Base-by-base conservation (phyloP, 2,797 vertebrate genomes). In the Peromyscus aztecus region DNA sequence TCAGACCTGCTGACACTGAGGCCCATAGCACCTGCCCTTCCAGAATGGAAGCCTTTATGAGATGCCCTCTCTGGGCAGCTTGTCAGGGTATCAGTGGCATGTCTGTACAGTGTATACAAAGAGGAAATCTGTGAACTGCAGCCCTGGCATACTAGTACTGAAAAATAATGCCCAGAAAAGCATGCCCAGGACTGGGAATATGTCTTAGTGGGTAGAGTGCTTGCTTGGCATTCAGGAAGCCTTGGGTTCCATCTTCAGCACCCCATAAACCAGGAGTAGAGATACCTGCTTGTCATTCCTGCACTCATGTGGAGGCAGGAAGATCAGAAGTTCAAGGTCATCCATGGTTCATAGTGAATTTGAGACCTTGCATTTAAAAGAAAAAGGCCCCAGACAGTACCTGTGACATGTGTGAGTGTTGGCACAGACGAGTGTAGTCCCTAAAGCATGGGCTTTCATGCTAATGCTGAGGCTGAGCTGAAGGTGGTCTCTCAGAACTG, bases 11-110 rank as follows among this genome's bases (percentile, higher is more conserved):
- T 1, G 23, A 2, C 0, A 11, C 34, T 0, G n/a, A 23, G 71
- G 23, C 34, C 69, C 24, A 9, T 9, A 1, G n/a, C 73, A 31
- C 16, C 37, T 46, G 43, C 34, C 76, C 40, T 17, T 8, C 11
- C 63, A 0, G 23, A 27, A 52, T 0, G 8, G 84, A 13, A 11
- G 3, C 21, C 21, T 0, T 6, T 2, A 4, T 29, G 43, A 7
- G 24, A 69, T 0, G 0, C 31, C 40, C 34, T 34, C 10, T 1
- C 4, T 0, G 21, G 40, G 6, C 4, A 1, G 14, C 13, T 34
- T 19, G 11, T n/a, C 34, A 23, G 59, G n/a, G 43, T 12, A 40
- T 52, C 69, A 40, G 63, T 40, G 61, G 29, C 21, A 24, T 21
- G 17, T 31, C n/a, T 84, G 29, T 17, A 67, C 1, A 9, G 21